phyloP scores from a whole-genome alignment of 2,113 vertebrate species.

The Mustelus asterias region DNA sequence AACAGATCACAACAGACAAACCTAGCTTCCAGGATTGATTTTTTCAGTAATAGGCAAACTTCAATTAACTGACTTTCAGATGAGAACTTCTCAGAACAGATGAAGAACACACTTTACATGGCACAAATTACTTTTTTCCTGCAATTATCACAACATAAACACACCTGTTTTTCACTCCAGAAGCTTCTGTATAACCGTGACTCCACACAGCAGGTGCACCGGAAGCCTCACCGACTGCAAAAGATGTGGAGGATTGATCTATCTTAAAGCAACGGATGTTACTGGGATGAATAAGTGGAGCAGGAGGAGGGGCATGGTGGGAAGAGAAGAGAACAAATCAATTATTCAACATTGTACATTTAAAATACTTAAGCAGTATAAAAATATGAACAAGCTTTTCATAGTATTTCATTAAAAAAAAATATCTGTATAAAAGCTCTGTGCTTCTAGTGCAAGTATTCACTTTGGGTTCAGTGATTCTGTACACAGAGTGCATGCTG shows the following conservation, averaged over 20 bases:
- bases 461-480: not conserved
- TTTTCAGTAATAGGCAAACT: constrained; percentile 32
- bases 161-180: constrained; percentile 94
- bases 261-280: constrained; percentile 97
- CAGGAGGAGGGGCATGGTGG: no score
- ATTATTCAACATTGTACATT: not conserved
- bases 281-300: constrained; percentile 53
- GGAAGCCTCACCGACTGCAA: constrained; percentile 70
- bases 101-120: not conserved
- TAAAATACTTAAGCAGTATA: not conserved
- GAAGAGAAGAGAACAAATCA: constrained; percentile 36
- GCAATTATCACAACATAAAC: constrained; percentile 42
- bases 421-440: not conserved
- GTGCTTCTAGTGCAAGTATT: not conserved
- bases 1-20: constrained; percentile 1
- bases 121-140: constrained; percentile 26
- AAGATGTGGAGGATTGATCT: constrained; percentile 72
- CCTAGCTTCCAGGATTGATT: constrained; percentile 1
- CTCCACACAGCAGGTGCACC: constrained; percentile 93
- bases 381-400: not conserved
- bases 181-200: constrained; percentile 91
- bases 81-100: constrained; percentile 32
- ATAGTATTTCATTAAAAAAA: not conserved
- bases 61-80: not conserved
- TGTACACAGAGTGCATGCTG: no score